phyloP scores from a whole-genome alignment of 2,888 invertebrate species.

The Melanostoma scalare region DNA sequence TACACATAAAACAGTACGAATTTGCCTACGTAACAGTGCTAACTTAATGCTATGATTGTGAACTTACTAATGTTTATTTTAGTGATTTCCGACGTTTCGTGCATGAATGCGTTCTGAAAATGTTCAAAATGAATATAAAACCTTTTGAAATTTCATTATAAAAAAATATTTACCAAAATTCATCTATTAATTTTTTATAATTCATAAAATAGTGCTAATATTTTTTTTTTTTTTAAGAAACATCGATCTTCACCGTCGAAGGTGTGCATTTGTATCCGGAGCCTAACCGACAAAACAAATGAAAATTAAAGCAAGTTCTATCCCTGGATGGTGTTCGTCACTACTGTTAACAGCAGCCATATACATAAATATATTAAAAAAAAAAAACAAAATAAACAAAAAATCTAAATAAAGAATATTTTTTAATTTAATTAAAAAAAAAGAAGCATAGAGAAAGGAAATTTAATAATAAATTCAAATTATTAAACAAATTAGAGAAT shows the following conservation, averaged over 20 bases:
- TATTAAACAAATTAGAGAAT: conserved; percentile 37
- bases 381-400: conserved; percentile 49
- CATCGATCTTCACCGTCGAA: conserved; percentile 97
- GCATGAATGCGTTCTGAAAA: too few species aligned
- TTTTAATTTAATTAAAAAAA: conserved; percentile 70
- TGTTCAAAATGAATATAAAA: too few species aligned
- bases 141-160: too few species aligned
- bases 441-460: conserved; percentile 52
- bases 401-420: conserved; percentile 61
- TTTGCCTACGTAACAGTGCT: too few species aligned
- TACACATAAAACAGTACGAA: too few species aligned
- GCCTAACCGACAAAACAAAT: conserved; percentile 83
- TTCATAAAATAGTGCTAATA: too few species aligned
- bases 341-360: conserved; percentile 80
- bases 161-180: too few species aligned
- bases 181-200: too few species aligned
- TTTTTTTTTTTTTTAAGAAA: conserved; percentile 87
- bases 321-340: conserved; percentile 82
- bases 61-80: too few species aligned
- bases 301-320: conserved; percentile 82
- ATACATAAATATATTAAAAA: conserved; percentile 70
- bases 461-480: conserved; percentile 48
- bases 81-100: too few species aligned
- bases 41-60: too few species aligned
- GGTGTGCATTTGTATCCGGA: conserved; percentile 94